Evolutionary conservation across 2,797 vertebrate species (phyloP), one percentile per base, ranked within the genome.

Genomic region (Luscinia luscinia): DNA sequence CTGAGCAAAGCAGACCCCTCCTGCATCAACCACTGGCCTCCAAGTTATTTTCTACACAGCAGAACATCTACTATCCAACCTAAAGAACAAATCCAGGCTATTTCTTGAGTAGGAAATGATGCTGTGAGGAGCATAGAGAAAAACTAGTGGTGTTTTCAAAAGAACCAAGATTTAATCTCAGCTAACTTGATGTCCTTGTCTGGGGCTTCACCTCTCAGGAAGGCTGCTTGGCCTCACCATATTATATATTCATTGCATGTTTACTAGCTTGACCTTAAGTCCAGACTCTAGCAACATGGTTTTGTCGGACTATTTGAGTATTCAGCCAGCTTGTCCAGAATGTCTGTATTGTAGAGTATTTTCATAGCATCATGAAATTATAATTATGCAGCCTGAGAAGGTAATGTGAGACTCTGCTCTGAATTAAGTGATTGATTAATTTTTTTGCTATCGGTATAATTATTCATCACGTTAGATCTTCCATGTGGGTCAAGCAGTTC

Each of bases 11-110:
- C 48, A 80, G 43, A 22, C 1, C 1, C 7, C 15, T 74, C 9
- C 20, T 1, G 0, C 9, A 26, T 4, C 0, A 0, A 14, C 21
- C 0, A 0, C 19, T 58, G 1, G 0, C 34, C 30, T 72, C 27
- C 9, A 19, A 34, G 30, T 2, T 2, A 41, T 51, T 55, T 74
- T 81, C 77, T 73, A n/a, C 18, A 55, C 34, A 69, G 14, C 13
- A 61, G 19, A 18, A 61, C 12, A 27, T 27, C 49, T 48, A 7
- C 45, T 32, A 2, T 45, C 32, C 8, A 20, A 23, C 15, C 8
- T 51, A 32, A 15, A 28, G 61, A 10, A 84, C 17, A 67, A 80
- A 52, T n/a, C 6, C 28, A 59, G 45, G 9, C 5, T 80, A 9
- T 38, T 85, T 84, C 16, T 64, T 78, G 2, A 36, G 14, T 24